These are phyloP conservation scores for Scolopax mira DNA, from an alignment of 2,113 vertebrate genomes.

Conservation along the genomic window DNA sequence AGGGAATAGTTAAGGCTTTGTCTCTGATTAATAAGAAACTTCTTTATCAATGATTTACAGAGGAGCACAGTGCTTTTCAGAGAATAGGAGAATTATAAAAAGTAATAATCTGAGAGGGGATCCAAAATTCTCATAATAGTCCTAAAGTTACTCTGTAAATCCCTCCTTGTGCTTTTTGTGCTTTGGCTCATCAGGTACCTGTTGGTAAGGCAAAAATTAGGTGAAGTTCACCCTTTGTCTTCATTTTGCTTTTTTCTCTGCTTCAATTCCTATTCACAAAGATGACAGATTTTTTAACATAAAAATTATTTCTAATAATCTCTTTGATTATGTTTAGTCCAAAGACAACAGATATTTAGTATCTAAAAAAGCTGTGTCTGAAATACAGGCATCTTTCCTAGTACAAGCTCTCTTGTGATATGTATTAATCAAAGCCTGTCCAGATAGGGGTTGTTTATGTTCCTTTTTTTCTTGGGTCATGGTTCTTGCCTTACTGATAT, in stretches of 20 bases:
- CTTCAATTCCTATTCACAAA: neutral
- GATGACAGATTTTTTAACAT: neutral
- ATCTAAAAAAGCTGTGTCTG: neutral
- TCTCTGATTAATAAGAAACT: slow-evolving; percentile 3
- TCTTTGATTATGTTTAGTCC: neutral
- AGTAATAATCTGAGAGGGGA: neutral
- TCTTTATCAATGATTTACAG: slow-evolving; percentile 10
- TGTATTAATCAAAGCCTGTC: neutral
- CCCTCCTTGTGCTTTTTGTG: neutral
- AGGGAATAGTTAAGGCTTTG: neutral
- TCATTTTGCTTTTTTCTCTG: neutral
- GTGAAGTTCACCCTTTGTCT: neutral
- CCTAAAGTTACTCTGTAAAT: slow-evolving; percentile 24
- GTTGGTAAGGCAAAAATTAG: neutral
- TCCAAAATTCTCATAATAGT: slow-evolving; percentile 10
- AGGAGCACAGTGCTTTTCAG: neutral
- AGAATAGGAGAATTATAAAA: neutral
- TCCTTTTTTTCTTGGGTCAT: neutral
- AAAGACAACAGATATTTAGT: neutral
- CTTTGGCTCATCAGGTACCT: slow-evolving; percentile 32
- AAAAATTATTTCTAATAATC: neutral
- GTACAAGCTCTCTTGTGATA: neutral
- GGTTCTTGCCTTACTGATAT: neutral
- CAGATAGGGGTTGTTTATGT: neutral
- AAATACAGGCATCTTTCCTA: neutral